Base-by-base conservation (phyloP, 1,140 invertebrate genomes). In the Nylanderia fulva region DNA sequence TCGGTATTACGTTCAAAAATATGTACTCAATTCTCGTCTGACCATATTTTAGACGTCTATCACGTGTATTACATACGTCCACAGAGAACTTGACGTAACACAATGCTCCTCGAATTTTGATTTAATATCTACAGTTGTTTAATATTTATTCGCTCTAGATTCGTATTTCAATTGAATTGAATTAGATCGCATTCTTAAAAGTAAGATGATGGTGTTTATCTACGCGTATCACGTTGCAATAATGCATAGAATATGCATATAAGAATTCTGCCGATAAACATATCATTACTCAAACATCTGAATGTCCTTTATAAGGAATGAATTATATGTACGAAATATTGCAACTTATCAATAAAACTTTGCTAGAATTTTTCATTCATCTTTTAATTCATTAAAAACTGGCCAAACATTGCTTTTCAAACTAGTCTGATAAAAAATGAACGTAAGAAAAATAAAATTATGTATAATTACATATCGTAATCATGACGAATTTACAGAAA, bases 1-100 rank as follows among this genome's bases (percentile, higher is more conserved):
- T 85, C 69, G 84, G 74, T 60, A 71, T 76, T 84, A 82, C 68
- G 82, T 60, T 91, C 77, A 90, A 90, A 58, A 90, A 75, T 83
- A 90, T 90, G 60, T 87, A 89, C 60, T 63, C 72, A 75, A 90
- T 86, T 85, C 64, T 36, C 63, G 33, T 77, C 60, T 71, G 71
- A 86, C 33, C 77, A 60, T 84, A 84, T 68, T 72, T 60, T 90
- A 89, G 64, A 61, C 52, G 48, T 69, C 33, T 85, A n/a, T 42
- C 39, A 15, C 2, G 33, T 66, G 58, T 58, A 52, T 29, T 29
- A 68, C 82, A 33, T 8, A 15, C 36, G 48, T 33, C 27, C 54
- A 33, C 18, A 13, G 48, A 15, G 39, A 79, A 77, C 39, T 33
- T 39, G 77, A 39, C 29, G 24, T 27, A 60, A 85, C 15, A 52